Evolutionary conservation across 2,113 vertebrate genomes (phyloP).

Genomic region (Chascanopsetta lugubris): DNA sequence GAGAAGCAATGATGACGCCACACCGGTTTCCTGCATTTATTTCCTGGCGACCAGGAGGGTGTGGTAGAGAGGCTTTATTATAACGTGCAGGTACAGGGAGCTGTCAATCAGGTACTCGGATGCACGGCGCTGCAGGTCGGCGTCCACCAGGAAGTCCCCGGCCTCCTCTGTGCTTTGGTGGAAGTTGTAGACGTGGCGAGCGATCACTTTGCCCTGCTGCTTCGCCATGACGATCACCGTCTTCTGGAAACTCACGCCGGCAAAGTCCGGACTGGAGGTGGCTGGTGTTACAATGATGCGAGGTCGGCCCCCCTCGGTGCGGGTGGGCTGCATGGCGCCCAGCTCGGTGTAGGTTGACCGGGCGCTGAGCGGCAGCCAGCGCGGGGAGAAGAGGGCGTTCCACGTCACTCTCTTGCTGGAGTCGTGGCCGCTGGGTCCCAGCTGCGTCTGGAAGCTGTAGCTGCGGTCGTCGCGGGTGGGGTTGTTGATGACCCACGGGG

Average conservation of each 20-base stretch:
- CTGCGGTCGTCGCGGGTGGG: constrained; percentile 96
- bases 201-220: constrained; percentile 90
- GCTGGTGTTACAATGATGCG: constrained; percentile 92
- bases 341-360: constrained; percentile 87
- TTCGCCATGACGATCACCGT: constrained; percentile 89
- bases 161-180: constrained; percentile 96
- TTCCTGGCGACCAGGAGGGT: constrained; percentile 90
- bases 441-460: constrained; percentile 95
- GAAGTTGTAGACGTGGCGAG: constrained; percentile 93
- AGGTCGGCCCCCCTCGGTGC: constrained; percentile 86
- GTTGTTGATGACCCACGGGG: constrained; percentile 94
- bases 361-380: constrained; percentile 91
- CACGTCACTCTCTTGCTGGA: constrained; percentile 89
- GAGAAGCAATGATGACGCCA: constrained; percentile 18
- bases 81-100: constrained; percentile 93
- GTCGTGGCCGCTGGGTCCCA: constrained; percentile 92
- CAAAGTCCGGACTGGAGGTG: constrained; percentile 89
- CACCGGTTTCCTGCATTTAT: constrained; percentile 69
- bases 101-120: constrained; percentile 97
- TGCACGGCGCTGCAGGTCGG: constrained; percentile 90
- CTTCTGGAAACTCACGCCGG: constrained; percentile 96
- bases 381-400: constrained; percentile 95
- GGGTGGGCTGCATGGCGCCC: constrained; percentile 85
- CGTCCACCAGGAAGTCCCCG: constrained; percentile 89
- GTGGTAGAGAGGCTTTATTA: constrained; percentile 95